A percentile compares a stretch with the other conserved stretches of the same genome.
Conservation (phyloP, 1,140 invertebrate species). For the Lordiphosa mommai region DNA sequence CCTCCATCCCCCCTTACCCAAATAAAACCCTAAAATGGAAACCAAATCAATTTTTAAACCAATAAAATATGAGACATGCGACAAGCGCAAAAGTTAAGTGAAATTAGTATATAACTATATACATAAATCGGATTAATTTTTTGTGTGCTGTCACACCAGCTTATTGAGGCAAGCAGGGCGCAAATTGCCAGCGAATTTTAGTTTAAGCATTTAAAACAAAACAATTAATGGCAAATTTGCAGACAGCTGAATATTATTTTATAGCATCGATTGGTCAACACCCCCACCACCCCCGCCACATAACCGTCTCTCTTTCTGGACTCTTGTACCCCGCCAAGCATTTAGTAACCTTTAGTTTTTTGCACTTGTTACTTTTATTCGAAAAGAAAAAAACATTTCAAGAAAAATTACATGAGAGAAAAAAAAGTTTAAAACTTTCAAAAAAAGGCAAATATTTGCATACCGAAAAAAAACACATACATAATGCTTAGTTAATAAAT, state of each 20-base stretch:
- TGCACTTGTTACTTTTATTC: conserved; percentile 67
- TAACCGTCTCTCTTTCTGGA: conserved; percentile 15
- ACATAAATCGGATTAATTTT: no score
- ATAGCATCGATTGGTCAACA: conserved; percentile 3
- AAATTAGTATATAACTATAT: no score
- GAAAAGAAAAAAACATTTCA: conserved; percentile 26
- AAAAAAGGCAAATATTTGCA: conserved; percentile 39
- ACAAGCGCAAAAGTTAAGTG: conserved; percentile 31
- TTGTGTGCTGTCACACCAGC: no score
- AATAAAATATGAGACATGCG: conserved; percentile 37
- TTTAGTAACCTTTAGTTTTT: conserved; percentile 45
- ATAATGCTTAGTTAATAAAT: conserved; percentile 70
- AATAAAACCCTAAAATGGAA: conserved; percentile 1
- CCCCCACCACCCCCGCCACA: neutral
- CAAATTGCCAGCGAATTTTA: conserved; percentile 70
- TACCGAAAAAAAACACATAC: conserved; percentile 36
- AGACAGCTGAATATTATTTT: conserved; percentile 15
- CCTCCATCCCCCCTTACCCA: neutral
- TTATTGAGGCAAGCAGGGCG: no score
- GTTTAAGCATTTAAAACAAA: conserved; percentile 62
- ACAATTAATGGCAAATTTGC: no score
- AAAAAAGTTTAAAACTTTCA: conserved; percentile 71
- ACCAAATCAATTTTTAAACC: conserved; percentile 1
- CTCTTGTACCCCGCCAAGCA: conserved; percentile 47
- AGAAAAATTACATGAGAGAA: conserved; percentile 39